phyloP scores from a whole-genome alignment of 2,888 invertebrate genomes.

The Liposcelis brunnea region DNA sequence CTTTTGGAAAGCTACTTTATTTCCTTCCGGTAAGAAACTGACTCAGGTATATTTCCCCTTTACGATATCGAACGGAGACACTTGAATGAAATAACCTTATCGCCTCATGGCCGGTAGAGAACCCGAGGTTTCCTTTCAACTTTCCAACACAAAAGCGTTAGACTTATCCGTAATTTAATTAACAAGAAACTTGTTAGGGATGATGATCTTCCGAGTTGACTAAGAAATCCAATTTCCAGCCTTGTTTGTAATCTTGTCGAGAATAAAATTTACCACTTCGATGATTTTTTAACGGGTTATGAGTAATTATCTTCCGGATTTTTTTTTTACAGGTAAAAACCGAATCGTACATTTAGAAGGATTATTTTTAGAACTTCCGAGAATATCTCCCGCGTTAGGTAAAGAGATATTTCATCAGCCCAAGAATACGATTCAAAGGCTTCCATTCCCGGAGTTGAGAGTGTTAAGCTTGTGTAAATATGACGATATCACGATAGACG shows the following conservation, averaged over 20 bases:
- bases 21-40: conserved; percentile 13
- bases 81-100: no score
- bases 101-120: no score
- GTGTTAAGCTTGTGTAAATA: conserved; percentile 18
- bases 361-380: conserved; percentile 20
- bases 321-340: conserved; percentile 10
- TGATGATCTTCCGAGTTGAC: no score
- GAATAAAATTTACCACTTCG: no score
- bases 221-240: no score
- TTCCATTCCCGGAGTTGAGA: conserved; percentile 14
- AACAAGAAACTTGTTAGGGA: no score
- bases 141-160: not conserved
- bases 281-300: no score
- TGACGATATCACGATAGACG: conserved; percentile 17
- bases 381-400: conserved; percentile 16
- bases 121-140: conserved; percentile 8
- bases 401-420: conserved; percentile 14
- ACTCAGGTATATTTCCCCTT: not conserved
- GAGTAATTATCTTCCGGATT: no score
- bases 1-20: conserved; percentile 20
- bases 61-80: no score
- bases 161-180: no score
- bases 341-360: conserved; percentile 17
- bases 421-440: not conserved
- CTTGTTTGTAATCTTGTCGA: no score